A percentile compares a stretch with the other conserved stretches of the same genome.
Conservation (phyloP, 1,140 invertebrate genomes). For the Cylas formicarius region DNA sequence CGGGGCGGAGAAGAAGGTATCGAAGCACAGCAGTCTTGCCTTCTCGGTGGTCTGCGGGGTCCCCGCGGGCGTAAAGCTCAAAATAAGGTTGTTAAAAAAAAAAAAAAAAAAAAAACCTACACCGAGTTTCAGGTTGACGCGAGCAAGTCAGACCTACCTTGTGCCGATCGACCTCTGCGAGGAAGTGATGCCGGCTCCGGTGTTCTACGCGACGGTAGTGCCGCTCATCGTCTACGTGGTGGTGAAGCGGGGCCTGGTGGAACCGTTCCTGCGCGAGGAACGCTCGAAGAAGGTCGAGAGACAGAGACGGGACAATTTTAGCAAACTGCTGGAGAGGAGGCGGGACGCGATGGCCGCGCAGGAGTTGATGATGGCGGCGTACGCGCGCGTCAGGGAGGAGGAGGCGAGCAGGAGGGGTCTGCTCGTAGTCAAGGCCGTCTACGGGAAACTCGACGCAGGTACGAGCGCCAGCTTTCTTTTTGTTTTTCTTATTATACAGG, state of each 20-base stretch:
- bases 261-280: conserved; percentile 75
- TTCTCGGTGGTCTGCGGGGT: conserved; percentile 77
- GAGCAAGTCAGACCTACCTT: conserved; percentile 81
- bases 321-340: conserved; percentile 68
- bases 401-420: conserved; percentile 75
- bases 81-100: conserved; percentile 65
- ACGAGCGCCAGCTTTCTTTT: no score
- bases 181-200: conserved; percentile 76
- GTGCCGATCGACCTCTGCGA: conserved; percentile 89
- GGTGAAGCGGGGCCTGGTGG: conserved; percentile 77
- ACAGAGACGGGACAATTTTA: conserved; percentile 65
- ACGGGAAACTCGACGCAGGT: conserved; percentile 52
- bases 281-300: conserved; percentile 68
- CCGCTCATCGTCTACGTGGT: conserved; percentile 75
- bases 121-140: conserved; percentile 58
- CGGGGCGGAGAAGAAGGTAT: conserved; percentile 87
- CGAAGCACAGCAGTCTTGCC: conserved; percentile 79
- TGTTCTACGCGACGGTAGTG: conserved; percentile 88
- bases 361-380: conserved; percentile 81
- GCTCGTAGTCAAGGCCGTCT: conserved; percentile 80
- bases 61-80: conserved; percentile 79
- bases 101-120: no score
- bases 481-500: no score
- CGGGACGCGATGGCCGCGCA: conserved; percentile 75
- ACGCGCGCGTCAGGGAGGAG: conserved; percentile 63